phyloP scores from a whole-genome alignment of 1,140 invertebrate genomes.

The Drosophila prosaltans region DNA sequence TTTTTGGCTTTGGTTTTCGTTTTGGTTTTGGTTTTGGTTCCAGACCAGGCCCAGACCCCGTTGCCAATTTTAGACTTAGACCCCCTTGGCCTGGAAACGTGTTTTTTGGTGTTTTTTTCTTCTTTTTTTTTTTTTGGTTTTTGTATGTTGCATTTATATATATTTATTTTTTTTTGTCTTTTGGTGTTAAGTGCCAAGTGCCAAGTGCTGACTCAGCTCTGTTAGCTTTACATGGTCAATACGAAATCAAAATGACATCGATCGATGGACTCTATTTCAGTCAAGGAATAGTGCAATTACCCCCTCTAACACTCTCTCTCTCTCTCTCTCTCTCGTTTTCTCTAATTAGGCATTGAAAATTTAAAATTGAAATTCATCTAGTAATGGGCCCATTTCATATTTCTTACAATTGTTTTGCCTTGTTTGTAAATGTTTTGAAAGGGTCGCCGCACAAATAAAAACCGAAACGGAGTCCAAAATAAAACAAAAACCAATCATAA shows the following conservation, averaged over 20 bases:
- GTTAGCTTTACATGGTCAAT: constrained; percentile 8
- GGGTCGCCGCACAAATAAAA: constrained; percentile 36
- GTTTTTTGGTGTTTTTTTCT: constrained; percentile 41
- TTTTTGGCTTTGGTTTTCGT: constrained; percentile 10
- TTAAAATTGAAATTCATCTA: constrained; percentile 1
- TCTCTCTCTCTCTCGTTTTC: not conserved
- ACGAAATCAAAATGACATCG: constrained; percentile 9
- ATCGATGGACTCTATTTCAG: constrained; percentile 6
- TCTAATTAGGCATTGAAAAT: constrained; percentile 11
- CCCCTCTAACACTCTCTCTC: not conserved
- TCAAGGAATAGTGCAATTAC: not conserved
- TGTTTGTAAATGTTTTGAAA: constrained; percentile 73
- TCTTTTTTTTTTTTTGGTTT: constrained; percentile 49
- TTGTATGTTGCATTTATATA: constrained; percentile 6
- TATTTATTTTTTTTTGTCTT: constrained; percentile 3
- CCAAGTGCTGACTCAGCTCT: constrained; percentile 5
- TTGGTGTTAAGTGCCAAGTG: constrained; percentile 12
- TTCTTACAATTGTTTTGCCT: constrained; percentile 23
- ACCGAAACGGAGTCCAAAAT: constrained; percentile 23
- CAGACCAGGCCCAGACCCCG: constrained; percentile 27
- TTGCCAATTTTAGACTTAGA: constrained; percentile 52
- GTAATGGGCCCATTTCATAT: constrained; percentile 10
- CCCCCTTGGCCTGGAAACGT: constrained; percentile 60
- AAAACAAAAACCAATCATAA: constrained; percentile 18
- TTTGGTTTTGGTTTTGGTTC: constrained; percentile 15